Evolutionary conservation across 2,113 vertebrate species (phyloP), one percentile per base, ranked within the genome.

Genomic region (Poicephalus gulielmi): DNA sequence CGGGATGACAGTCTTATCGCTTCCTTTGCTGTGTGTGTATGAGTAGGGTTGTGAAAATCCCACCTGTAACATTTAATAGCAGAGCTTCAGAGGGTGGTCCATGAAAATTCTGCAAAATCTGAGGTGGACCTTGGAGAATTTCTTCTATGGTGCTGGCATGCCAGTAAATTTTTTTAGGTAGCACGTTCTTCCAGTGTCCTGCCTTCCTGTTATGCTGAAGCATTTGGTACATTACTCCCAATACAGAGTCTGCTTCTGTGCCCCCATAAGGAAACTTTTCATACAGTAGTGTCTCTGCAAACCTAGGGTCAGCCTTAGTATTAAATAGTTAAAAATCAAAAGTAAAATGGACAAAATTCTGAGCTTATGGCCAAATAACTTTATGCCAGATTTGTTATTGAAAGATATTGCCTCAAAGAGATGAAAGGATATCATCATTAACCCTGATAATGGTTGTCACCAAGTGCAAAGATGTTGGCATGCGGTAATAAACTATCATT

Each of bases 1-100:
- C 7, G 11, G 44, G 23, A 10, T 11, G 14, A 2, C 11, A 5
- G 19, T 6, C 8, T 8, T 5, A 33, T 10, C 1, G 1, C 23
- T 44, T 62, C 35, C 23, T 43, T 37, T 8, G 11, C 17, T 35
- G 12, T 6, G 2, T 17, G 10, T 8, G 25, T 4, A 2, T 4
- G 25, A 62, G n/a, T 27, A 13, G n/a, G 43, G n/a, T 5, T 24
- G 37, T 33, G 12, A 31, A 19, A 53, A 47, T 49, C n/a, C n/a
- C 53, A 19, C 11, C 7, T 13, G 18, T 18, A 10, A 33, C 9
- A 17, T 3, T n/a, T 52, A 27, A 66, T 6, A 57, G 19, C n/a
- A 46, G 30, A 12, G 14, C 11, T 52, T 49, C 8, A 14, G 30
- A 30, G 30, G 6, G 53, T 74, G 24, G 13, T 30, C 28, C 4